These are phyloP conservation scores for Phengaris alcon DNA, from an alignment of 2,888 invertebrate genomes.

Conservation along the genomic window DNA sequence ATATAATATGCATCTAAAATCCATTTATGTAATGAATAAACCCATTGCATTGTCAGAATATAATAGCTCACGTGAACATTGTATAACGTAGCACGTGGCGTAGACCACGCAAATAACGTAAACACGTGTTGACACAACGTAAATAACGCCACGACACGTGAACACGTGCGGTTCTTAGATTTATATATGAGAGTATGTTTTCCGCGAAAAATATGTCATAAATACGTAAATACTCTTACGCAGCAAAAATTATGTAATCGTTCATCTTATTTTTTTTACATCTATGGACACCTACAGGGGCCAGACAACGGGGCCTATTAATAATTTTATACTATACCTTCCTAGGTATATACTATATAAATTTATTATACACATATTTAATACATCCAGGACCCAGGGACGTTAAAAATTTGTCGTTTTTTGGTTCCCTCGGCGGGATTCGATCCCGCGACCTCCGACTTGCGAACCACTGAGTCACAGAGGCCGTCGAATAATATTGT, in stretches of 20 bases:
- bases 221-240: neutral
- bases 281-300: no score
- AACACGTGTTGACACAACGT: constrained; percentile 10
- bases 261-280: neutral
- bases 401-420: no score
- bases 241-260: neutral
- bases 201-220: neutral
- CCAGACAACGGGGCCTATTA: no score
- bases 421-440: no score
- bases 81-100: constrained; percentile 9
- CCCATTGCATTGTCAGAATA: neutral
- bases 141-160: neutral
- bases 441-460: no score
- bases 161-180: neutral
- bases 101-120: constrained; percentile 5
- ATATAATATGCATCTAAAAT: neutral
- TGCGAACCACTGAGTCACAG: no score
- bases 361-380: no score
- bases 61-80: neutral
- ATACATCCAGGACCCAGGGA: no score
- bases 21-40: neutral
- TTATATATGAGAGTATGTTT: neutral
- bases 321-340: no score
- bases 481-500: no score
- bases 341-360: no score